Conservation (phyloP, 2,113 vertebrate species). For the Mustela lutreola region DNA sequence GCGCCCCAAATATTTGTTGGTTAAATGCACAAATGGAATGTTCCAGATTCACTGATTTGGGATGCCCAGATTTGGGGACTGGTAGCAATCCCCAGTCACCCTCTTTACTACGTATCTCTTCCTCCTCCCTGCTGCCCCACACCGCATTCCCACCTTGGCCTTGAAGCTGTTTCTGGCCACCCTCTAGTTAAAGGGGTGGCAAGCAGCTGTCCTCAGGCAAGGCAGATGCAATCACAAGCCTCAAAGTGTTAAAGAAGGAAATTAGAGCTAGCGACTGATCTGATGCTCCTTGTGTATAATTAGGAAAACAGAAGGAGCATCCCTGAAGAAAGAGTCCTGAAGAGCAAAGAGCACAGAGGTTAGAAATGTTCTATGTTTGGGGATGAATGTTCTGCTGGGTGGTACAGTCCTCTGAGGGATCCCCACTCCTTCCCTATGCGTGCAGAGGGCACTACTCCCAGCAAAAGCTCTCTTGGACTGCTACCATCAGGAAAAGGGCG, state of each 20-base stretch:
- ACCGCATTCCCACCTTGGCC: neutral
- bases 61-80: neutral
- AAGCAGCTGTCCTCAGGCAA: neutral
- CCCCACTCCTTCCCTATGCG: neutral
- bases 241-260: slow-evolving; percentile 21
- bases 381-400: neutral
- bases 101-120: neutral
- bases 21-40: slow-evolving; percentile 3
- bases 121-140: neutral
- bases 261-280: neutral
- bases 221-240: neutral
- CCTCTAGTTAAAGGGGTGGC: neutral
- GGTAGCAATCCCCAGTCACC: neutral
- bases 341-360: neutral
- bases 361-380: neutral
- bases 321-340: neutral
- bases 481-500: neutral
- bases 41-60: neutral
- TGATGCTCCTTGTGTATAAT: neutral
- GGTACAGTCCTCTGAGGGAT: accelerated
- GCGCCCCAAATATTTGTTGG: neutral
- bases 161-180: neutral
- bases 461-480: neutral
- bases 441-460: neutral
- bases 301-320: slow-evolving; percentile 24